Base-by-base conservation (phyloP, 2,888 invertebrate species). In the Nomada fucata region DNA sequence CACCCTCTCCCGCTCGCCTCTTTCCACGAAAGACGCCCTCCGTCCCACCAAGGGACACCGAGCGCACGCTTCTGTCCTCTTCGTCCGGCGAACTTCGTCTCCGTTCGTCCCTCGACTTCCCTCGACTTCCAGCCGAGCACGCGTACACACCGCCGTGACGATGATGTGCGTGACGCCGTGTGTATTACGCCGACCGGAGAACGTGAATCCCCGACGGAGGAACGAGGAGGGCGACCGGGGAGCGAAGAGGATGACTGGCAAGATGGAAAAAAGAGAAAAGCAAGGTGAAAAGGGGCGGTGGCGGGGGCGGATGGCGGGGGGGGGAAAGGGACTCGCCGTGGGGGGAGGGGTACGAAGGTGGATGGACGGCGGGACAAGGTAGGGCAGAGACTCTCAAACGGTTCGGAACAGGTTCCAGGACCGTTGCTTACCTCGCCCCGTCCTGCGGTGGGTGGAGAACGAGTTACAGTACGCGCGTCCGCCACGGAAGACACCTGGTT, bases 401-500 rank as follows among this genome's bases (percentile, higher is more conserved):
- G 89, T 91, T 87, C 86, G 90, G 89, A 91, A 91, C 91, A 90
- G 91, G 91, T 91, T 91, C 90, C 90, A 86, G 89, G 85, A 89
- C 89, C 90, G 91, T 91, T 91, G 91, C 86, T 89, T 65, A 85
- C 87, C 89, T 87, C 87, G 89, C 83, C 85, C 88, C 74, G 65
- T 60, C 69, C 61, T 65, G 65, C 65, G 76, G 91, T 91, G 91
- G 91, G 91, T 91, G 91, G 91, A 91, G 90, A 91, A 90, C 90
- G 90, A 89, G 90, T 90, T 90, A 89, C 90, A 89, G 90, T 85
- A 87, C 87, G 86, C 86, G 78, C 81, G 79, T 81, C 82, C 44
- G 86, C 84, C 86, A 84, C 85, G 89, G 90, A 91, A 91, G 89
- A 91, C 90, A 91, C 90, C 90, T 91, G 91, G 90, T 89, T 89